These are phyloP conservation scores for Lordiphosa mommai DNA, from an alignment of 1,140 invertebrate species.

Conservation along the genomic window DNA sequence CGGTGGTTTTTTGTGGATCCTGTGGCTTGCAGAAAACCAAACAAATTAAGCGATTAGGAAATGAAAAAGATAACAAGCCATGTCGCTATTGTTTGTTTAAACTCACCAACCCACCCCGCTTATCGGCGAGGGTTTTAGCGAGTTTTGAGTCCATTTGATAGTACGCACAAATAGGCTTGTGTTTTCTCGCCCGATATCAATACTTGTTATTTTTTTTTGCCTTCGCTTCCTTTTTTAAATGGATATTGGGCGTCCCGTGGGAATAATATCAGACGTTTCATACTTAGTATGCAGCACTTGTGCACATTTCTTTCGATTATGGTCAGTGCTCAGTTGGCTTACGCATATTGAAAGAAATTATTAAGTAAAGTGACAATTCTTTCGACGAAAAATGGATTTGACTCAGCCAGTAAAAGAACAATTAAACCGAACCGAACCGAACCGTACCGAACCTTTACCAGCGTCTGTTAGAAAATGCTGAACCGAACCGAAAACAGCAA, in stretches of 20 bases:
- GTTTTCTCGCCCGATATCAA: constrained; percentile 27
- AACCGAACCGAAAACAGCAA: no score
- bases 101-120: constrained; percentile 4
- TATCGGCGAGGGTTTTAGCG: constrained; percentile 54
- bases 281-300: constrained; percentile 63
- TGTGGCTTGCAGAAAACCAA: constrained; percentile 37
- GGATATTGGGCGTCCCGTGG: constrained; percentile 45
- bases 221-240: constrained; percentile 18
- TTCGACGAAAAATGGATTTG: no score
- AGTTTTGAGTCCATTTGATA: constrained; percentile 49
- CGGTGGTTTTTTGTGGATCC: constrained; percentile 48
- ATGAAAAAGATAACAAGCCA: constrained; percentile 41
- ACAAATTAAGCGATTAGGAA: constrained; percentile 70
- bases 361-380: no score
- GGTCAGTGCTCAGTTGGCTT: neutral
- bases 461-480: no score
- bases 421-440: no score
- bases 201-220: constrained; percentile 9
- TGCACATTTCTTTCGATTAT: constrained; percentile 52
- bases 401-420: no score
- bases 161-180: neutral
- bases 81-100: constrained; percentile 27
- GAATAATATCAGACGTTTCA: constrained; percentile 57
- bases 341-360: no score
- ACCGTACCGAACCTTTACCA: no score